These are phyloP conservation scores for Fregetta grallaria DNA, from an alignment of 2,113 vertebrate species.

Conservation along the genomic window DNA sequence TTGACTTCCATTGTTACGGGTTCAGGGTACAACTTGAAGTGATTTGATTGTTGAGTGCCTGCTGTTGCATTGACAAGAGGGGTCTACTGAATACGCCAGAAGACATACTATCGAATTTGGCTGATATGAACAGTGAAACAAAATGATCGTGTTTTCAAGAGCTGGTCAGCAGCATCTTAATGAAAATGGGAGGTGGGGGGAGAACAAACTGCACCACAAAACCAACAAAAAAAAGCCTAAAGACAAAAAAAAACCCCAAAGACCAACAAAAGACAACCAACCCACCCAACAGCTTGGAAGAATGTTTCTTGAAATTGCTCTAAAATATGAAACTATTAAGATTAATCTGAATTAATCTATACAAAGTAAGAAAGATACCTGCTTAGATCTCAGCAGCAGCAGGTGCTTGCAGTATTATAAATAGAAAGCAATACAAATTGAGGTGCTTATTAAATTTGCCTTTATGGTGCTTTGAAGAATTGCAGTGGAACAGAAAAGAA, in stretches of 20 bases:
- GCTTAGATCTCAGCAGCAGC: conserved; percentile 13
- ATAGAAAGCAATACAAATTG: conserved; percentile 47
- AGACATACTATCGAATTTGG: not conserved
- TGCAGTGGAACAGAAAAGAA: conserved; percentile 24
- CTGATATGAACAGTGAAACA: not conserved
- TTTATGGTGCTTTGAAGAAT: conserved; percentile 60
- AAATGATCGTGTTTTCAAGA: not conserved
- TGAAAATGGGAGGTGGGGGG: not conserved
- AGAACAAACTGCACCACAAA: not conserved
- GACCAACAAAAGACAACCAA: not conserved
- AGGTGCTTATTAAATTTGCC: conserved; percentile 54
- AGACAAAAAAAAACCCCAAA: not conserved
- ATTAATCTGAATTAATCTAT: not conserved
- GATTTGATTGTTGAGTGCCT: not conserved
- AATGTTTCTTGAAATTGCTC: not conserved
- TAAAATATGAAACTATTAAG: not conserved
- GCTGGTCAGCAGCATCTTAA: not conserved
- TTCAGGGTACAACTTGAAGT: not conserved
- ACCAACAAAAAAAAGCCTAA: not conserved
- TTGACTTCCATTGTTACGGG: not conserved
- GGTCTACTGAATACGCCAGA: not conserved
- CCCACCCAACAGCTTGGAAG: not conserved
- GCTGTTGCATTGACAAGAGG: not conserved
- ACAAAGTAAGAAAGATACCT: conserved; percentile 19
- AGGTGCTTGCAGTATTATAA: conserved; percentile 40